Percentiles rank a stretch among this genome's conserved stretches.
These are phyloP conservation scores for Eumerus sabulonum DNA, from an alignment of 2,888 invertebrate species.

Conservation along the genomic window DNA sequence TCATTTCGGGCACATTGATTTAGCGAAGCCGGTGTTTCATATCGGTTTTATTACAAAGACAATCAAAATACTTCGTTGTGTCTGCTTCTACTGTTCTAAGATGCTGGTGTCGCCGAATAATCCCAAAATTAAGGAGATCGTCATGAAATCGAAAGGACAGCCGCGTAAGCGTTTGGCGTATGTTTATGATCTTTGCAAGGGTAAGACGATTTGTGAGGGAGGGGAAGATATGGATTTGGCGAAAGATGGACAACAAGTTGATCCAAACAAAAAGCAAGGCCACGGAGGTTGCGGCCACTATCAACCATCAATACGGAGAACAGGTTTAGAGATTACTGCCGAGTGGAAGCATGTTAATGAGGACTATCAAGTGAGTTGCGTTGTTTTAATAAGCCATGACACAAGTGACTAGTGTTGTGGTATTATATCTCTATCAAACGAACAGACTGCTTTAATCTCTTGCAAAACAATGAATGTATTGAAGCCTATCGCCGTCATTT, in stretches of 20 bases:
- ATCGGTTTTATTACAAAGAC: conserved; percentile 98
- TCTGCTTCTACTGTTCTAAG: conserved; percentile 99
- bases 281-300: conserved; percentile 99
- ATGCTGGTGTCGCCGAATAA: conserved; percentile 95
- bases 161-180: conserved; percentile 95
- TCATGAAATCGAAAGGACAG: conserved; percentile 97
- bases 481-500: too few species aligned
- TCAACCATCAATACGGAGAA: conserved; percentile 94
- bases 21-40: conserved; percentile 99
- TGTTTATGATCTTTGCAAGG: conserved; percentile 98
- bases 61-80: conserved; percentile 98
- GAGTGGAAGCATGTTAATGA: conserved; percentile 99
- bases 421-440: too few species aligned
- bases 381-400: too few species aligned
- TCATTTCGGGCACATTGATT: conserved; percentile 99
- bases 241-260: conserved; percentile 84
- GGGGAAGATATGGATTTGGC: conserved; percentile 98
- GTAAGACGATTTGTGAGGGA: conserved; percentile 98
- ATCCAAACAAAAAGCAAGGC: conserved; percentile 81
- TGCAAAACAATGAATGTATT: too few species aligned
- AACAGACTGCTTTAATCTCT: too few species aligned
- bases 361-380: conserved; percentile 87
- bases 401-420: too few species aligned
- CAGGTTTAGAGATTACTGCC: conserved; percentile 95
- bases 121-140: conserved; percentile 81